Conservation (phyloP, 2,113 vertebrate species). For the Fulica atra region DNA sequence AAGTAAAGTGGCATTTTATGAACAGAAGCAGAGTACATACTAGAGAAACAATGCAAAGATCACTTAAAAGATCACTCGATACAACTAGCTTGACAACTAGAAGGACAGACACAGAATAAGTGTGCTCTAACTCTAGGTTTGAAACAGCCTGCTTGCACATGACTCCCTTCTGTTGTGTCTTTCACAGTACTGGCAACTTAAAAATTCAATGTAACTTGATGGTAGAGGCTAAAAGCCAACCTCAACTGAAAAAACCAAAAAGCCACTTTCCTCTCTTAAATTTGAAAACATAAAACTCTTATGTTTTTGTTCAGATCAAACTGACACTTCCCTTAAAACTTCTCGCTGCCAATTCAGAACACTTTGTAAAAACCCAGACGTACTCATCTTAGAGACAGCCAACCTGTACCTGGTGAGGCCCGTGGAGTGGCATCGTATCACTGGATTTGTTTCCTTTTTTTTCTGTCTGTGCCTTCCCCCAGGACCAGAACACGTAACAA, state of each 20-base stretch:
- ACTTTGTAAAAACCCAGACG: background rate
- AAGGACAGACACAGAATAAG: background rate
- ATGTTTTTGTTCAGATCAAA: background rate
- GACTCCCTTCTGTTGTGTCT: background rate
- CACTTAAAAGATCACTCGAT: background rate
- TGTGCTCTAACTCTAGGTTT: background rate
- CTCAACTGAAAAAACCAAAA: background rate
- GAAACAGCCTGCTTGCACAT: background rate
- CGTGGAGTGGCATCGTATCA: background rate
- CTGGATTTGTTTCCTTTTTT: accelerated
- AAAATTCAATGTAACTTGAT: background rate
- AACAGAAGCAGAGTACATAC: background rate
- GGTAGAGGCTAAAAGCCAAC: background rate
- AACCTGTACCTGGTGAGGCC: background rate
- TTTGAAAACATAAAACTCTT: background rate
- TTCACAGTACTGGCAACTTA: background rate
- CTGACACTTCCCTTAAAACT: background rate
- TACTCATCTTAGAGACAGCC: background rate
- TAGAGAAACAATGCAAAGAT: background rate
- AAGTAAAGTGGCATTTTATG: background rate
- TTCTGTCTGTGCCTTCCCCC: background rate
- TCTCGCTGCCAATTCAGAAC: background rate
- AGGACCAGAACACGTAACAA: background rate
- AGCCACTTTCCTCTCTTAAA: background rate
- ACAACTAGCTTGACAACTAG: background rate